Percentiles rank a stretch among this genome's conserved stretches.
Conservation (phyloP, 1,140 invertebrate genomes). For the Bombus fervidus region DNA sequence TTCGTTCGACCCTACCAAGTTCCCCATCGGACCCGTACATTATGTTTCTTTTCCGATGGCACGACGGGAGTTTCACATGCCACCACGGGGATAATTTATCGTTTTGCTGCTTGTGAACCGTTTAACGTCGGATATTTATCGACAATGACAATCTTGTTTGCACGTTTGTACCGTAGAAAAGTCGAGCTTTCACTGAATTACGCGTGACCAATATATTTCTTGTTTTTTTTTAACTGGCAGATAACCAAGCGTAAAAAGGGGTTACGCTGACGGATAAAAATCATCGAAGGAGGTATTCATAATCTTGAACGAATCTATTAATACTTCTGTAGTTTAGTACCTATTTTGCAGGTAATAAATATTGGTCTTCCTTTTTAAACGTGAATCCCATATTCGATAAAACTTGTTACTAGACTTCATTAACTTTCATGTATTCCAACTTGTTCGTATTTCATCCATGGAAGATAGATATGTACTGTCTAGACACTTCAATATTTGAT, state of each 20-base stretch:
- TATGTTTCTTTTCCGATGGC: neutral
- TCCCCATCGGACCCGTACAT: constrained; percentile 13
- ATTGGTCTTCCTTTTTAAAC: too few species aligned
- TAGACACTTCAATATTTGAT: too few species aligned
- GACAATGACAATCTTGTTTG: constrained; percentile 1
- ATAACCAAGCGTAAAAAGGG: too few species aligned
- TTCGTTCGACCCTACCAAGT: neutral
- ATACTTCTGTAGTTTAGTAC: neutral
- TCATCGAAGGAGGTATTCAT: neutral
- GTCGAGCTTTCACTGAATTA: neutral
- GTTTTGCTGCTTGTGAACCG: neutral
- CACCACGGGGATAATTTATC: constrained; percentile 11
- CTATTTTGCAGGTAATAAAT: too few species aligned
- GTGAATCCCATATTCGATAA: too few species aligned
- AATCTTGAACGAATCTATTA: neutral
- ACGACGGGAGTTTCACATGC: neutral
- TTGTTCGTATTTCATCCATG: too few species aligned
- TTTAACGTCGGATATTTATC: constrained; percentile 7
- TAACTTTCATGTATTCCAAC: too few species aligned
- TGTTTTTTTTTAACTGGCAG: too few species aligned
- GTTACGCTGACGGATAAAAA: neutral
- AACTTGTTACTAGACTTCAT: too few species aligned
- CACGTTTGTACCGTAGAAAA: neutral
- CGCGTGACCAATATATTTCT: neutral
- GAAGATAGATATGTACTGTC: too few species aligned